Base-by-base conservation (phyloP, 2,888 invertebrate species). In the Heterodera filipjevi region DNA sequence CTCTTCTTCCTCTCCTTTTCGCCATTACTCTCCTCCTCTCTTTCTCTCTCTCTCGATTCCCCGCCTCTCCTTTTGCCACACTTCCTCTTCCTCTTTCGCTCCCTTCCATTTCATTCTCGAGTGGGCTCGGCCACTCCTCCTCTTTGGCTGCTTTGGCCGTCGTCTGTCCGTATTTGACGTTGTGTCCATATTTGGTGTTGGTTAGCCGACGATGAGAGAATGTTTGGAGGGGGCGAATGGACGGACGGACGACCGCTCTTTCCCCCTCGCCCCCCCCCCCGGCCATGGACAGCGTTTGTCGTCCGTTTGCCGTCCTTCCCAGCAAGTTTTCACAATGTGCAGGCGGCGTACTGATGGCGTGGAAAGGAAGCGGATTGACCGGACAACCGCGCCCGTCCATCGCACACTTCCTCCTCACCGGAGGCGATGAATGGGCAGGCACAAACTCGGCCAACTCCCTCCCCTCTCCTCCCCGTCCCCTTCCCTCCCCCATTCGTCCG, bases 161-260 rank as follows among this genome's bases (percentile, higher is more conserved):
- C 59, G 27, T 59, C 59, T 12, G 49, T 49, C 49, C 27, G 59
- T 27, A 27, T 59, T 59, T 59, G 59, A 59, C 59, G 59, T 59
- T 59, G 59, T 59, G 59, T 59, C 59, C 59, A 59, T 59, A 59
- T 59, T 59, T 59, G 59, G 59, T 6, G 59, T 59, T 59, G 59
- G 59, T 1, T 27, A 27, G 59, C 59, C 59, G 59, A n/a, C 59
- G 59, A 59, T 59, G 59, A 59, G 59, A 59, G 59, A 59, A 59
- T 59, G 27, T 59, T 19, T 19, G 59, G 27, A 16, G 59, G 59
- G 27, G 59, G 59, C 27, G 59, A 59, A 59, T 59, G 59, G 59
- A n/a, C 27, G 59, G 59, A 59, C 59, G n/a, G 59, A 30, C 59
- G 59, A 59, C 59, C 27, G 59, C 59, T 59, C 59, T 5, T 59